Evolutionary conservation across 1,140 invertebrate genomes (phyloP).

Genomic region (Bombyx mori): DNA sequence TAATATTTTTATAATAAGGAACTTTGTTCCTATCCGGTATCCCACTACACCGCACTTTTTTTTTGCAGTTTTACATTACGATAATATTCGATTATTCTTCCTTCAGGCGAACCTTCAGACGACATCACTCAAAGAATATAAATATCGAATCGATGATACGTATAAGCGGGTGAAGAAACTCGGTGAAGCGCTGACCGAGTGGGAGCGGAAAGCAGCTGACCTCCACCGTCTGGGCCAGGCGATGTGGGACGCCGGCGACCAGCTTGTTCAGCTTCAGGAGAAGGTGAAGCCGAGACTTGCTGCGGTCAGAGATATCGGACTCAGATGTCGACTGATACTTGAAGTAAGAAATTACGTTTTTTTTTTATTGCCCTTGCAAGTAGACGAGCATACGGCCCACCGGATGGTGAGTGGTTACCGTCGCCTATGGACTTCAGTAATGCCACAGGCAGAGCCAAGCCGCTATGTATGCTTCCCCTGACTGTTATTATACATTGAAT

Average conservation of each 20-base stretch:
- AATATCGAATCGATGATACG: slow-evolving; percentile 63
- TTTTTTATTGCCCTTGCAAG: background rate
- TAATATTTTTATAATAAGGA: too few relatives aligned
- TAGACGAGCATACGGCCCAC: too few relatives aligned
- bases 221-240: slow-evolving; percentile 39
- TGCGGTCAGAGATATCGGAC: slow-evolving; percentile 29
- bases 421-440: too few relatives aligned
- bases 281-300: slow-evolving; percentile 28
- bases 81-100: background rate
- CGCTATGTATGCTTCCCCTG: too few relatives aligned
- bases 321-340: slow-evolving; percentile 38
- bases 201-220: slow-evolving; percentile 55
- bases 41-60: too few relatives aligned
- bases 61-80: too few relatives aligned
- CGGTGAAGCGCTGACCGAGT: slow-evolving; percentile 57
- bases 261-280: slow-evolving; percentile 46
- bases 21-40: too few relatives aligned
- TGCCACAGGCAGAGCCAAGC: too few relatives aligned
- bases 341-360: slow-evolving; percentile 26
- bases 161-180: slow-evolving; percentile 40
- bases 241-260: slow-evolving; percentile 57
- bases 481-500: background rate
- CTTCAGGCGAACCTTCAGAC: slow-evolving; percentile 56
- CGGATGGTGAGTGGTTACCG: too few relatives aligned
- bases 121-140: slow-evolving; percentile 52